Percentiles rank a stretch among this genome's conserved stretches.
Evolutionary conservation across 2,888 invertebrate genomes (phyloP).

Genomic region (Blera fallax): DNA sequence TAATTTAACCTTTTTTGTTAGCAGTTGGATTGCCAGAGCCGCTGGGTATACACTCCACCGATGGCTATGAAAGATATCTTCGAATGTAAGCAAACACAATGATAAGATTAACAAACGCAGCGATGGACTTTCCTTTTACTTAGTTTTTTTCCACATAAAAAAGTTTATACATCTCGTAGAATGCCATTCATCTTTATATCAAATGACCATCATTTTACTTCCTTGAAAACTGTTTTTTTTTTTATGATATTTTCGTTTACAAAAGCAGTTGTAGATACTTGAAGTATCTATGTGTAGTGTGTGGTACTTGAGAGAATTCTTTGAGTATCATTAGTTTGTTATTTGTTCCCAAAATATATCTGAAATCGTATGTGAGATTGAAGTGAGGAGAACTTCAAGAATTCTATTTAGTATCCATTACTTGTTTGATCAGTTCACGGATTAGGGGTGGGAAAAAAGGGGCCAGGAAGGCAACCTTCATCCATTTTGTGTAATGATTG

Average conservation of each 20-base stretch:
- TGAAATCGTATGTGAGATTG: no score
- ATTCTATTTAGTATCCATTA: no score
- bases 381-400: no score
- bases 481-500: no score
- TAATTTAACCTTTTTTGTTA: conserved; percentile 45
- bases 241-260: not conserved
- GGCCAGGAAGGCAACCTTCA: no score
- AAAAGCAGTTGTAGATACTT: not conserved
- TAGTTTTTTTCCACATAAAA: not conserved
- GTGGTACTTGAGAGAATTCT: no score
- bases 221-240: not conserved
- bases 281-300: not conserved
- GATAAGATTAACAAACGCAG: conserved; percentile 39
- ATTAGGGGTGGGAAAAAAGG: no score
- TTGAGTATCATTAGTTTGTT: no score
- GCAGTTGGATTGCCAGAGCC: conserved; percentile 3
- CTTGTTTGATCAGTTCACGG: no score
- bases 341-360: not conserved
- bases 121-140: conserved; percentile 30
- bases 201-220: conserved; percentile 6
- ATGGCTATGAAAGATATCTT: not conserved
- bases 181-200: conserved; percentile 33
- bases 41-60: not conserved
- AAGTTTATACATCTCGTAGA: not conserved
- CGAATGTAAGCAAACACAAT: conserved; percentile 35